These are phyloP conservation scores for Monoplex corrugatus DNA, from an alignment of 2,888 invertebrate species.

Conservation along the genomic window DNA sequence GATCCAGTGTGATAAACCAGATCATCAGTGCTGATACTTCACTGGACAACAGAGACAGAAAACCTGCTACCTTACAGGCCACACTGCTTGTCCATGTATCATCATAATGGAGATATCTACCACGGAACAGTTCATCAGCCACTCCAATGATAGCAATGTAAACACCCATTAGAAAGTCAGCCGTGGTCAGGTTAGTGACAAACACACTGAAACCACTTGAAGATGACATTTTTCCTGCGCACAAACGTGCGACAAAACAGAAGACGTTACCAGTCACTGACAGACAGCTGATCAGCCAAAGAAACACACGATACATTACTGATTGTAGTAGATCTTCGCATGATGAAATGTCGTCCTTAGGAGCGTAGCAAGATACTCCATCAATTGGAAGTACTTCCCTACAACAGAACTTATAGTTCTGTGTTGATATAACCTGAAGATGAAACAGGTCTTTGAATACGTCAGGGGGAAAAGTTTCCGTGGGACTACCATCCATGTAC, in stretches of 20 bases:
- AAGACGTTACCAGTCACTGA: background rate
- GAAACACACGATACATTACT: background rate
- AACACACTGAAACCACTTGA: slow-evolving; percentile 8
- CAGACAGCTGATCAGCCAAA: slow-evolving; percentile 11
- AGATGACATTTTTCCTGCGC: background rate
- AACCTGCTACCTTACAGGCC: background rate
- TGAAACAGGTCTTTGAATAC: background rate
- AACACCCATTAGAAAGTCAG: background rate
- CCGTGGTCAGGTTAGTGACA: background rate
- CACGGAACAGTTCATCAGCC: slow-evolving; percentile 16
- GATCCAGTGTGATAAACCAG: background rate
- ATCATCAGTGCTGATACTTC: background rate
- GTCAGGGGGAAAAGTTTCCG: background rate
- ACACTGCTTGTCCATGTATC: background rate
- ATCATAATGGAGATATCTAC: background rate
- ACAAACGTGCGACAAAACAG: slow-evolving; percentile 1
- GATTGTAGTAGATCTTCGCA: background rate
- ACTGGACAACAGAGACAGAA: slow-evolving; percentile 1
- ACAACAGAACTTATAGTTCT: background rate
- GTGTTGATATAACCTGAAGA: background rate
- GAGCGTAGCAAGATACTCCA: background rate
- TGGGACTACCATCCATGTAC: background rate
- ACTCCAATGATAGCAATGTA: slow-evolving; percentile 6
- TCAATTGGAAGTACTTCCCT: background rate
- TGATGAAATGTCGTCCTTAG: background rate